Evolutionary conservation across 2,888 invertebrate genomes (phyloP), one percentile per base, ranked within the genome.

Genomic region (Stenchaetothrips biformis): DNA sequence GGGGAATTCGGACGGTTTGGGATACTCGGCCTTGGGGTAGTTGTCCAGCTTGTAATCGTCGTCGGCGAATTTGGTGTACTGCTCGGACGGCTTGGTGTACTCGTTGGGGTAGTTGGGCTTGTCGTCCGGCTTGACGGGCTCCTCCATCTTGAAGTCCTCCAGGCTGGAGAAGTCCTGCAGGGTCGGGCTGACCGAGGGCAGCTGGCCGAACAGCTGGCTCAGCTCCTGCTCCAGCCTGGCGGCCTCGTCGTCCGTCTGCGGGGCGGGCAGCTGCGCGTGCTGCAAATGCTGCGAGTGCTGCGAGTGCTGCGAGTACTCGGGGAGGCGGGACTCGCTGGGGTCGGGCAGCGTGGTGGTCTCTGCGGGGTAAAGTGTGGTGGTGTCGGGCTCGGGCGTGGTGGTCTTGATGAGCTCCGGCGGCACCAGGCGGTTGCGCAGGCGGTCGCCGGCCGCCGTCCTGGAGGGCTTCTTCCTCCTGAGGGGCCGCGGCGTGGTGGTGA

Each of bases 91-190:
- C 67, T 74, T 74, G 67, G 67, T 74, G 67, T 74, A 74, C 67
- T 74, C 67, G 21, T 74, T 74, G 25, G 67, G 67, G 67, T 74
- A 74, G 67, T 11, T 74, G 7, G 67, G 67, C 67, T 74, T 74
- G 25, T 74, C 67, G 11, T 74, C 67, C n/a, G 67, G 67, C 67
- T 74, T 74, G 9, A 11, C 67, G 21, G 67, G 67, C 9, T 74
- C 67, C 67, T 74, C 67, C 67, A 74, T 74, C 67, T 74, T 74
- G 25, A 74, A 74, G 67, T 74, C 67, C 67, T 74, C 67, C 67
- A 74, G 67, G 67, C 67, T 74, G 67, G 67, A 74, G 67, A 74
- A 74, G 67, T 74, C 67, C 67, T 74, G 67, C 67, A 74, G 67
- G 7, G 67, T 74, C 21, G 67, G 67, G 21, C 21, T 25, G 21